A percentile compares a stretch with the other conserved stretches of the same genome.
These are phyloP conservation scores for Acropora tenuis DNA, from an alignment of 64 coral and sea anemone species.

Conservation along the genomic window DNA sequence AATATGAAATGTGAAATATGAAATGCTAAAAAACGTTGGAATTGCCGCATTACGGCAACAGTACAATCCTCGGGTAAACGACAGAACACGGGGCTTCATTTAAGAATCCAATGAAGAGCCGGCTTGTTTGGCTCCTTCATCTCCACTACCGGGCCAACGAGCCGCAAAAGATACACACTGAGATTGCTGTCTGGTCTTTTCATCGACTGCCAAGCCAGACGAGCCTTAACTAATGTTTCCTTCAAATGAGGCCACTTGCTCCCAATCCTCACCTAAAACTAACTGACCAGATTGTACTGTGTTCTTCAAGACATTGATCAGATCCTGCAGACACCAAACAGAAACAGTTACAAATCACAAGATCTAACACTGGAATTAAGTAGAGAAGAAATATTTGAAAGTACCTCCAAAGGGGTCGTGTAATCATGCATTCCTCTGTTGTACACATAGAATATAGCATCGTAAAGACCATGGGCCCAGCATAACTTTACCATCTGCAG, in stretches of 20 bases:
- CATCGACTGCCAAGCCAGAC: not conserved
- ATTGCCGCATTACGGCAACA: no score
- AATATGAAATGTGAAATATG: no score
- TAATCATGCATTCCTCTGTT: constrained; percentile 98
- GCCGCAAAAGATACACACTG: no score
- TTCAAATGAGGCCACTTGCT: no score
- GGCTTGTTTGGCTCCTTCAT: no score
- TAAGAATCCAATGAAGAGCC: no score
- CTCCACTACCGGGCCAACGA: no score
- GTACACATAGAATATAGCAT: constrained; percentile 97
- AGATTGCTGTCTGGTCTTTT: no score
- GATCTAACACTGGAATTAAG: not conserved
- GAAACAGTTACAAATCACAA: not conserved
- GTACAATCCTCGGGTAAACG: no score
- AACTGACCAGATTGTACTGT: constrained; percentile 55
- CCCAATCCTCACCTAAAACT: constrained; percentile 54
- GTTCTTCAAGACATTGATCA: constrained; percentile 74
- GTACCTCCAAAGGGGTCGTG: constrained; percentile 90
- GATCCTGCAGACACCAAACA: constrained; percentile 57
- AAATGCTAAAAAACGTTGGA: no score
- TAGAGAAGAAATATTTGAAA: not conserved
- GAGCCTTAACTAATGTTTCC: no score
- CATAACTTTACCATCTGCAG: constrained; percentile 96
- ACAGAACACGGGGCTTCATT: no score
- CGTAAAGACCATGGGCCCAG: constrained; percentile 94